These are phyloP conservation scores for Eledone cirrhosa DNA, from an alignment of 2,888 invertebrate genomes.

Conservation along the genomic window DNA sequence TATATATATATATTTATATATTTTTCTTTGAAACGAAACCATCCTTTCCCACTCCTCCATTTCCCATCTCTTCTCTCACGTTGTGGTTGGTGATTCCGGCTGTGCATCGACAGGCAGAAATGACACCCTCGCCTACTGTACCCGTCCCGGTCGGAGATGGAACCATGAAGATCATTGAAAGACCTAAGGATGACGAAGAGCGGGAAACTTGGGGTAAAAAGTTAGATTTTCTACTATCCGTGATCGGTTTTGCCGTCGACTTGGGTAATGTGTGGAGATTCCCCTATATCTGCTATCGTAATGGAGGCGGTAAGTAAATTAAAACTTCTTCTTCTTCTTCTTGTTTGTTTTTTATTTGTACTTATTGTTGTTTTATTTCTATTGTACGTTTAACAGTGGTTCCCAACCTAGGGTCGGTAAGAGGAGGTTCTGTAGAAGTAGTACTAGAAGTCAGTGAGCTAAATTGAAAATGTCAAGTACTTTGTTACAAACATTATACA, in stretches of 20 bases:
- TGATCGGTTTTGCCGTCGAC: slow-evolving; percentile 97
- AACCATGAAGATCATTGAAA: slow-evolving; percentile 44
- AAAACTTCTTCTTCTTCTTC: too few relatives aligned
- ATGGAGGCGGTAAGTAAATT: slow-evolving; percentile 84
- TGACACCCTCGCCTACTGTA: slow-evolving; percentile 31
- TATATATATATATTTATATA: too few relatives aligned
- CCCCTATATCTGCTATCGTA: slow-evolving; percentile 92
- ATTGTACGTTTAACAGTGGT: too few relatives aligned
- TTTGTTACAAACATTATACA: too few relatives aligned
- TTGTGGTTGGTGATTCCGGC: slow-evolving; percentile 27
- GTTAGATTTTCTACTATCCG: slow-evolving; percentile 93
- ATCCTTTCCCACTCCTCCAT: background rate
- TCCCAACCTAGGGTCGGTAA: too few relatives aligned
- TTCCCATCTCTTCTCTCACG: background rate
- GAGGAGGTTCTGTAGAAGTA: too few relatives aligned
- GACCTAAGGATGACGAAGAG: slow-evolving; percentile 39
- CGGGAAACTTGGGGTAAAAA: slow-evolving; percentile 89
- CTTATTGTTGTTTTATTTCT: too few relatives aligned
- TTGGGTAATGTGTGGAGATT: slow-evolving; percentile 92
- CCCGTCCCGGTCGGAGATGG: slow-evolving; percentile 44
- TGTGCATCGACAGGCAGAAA: slow-evolving; percentile 8
- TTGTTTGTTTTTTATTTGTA: too few relatives aligned
- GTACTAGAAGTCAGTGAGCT: too few relatives aligned
- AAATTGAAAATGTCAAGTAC: too few relatives aligned
- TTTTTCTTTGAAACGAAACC: too few relatives aligned